Percentiles rank a stretch among this genome's conserved stretches.
phyloP scores from a whole-genome alignment of 64 coral and sea anemone species.

The Platygyra sinensis region DNA sequence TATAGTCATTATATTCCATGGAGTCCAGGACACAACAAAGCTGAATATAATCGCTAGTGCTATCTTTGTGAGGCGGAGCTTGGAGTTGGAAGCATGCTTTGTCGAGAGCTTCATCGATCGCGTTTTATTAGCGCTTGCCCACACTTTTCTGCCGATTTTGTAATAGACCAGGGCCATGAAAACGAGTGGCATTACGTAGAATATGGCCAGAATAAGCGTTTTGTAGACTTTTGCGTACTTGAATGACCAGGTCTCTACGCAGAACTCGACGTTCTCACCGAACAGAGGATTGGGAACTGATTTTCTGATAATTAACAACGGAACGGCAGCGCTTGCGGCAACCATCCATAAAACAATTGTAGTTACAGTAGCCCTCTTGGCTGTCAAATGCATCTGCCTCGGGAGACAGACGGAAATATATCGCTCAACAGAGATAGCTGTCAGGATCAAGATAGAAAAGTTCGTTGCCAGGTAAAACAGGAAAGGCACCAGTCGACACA shows the following conservation, averaged over 20 bases:
- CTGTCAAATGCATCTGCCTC: slow-evolving; percentile 37
- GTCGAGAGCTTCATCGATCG: slow-evolving; percentile 44
- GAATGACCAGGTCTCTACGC: slow-evolving; percentile 26
- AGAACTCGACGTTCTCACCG: slow-evolving; percentile 12
- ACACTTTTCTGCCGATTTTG: slow-evolving; percentile 72
- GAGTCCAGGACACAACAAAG: slow-evolving; percentile 84
- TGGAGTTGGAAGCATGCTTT: slow-evolving; percentile 52
- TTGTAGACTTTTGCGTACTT: slow-evolving; percentile 44
- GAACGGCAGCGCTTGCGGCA: slow-evolving; percentile 38
- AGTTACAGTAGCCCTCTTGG: slow-evolving; percentile 16
- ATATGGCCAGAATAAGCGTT: slow-evolving; percentile 18
- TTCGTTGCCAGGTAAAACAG: slow-evolving; percentile 63
- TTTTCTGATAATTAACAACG: slow-evolving; percentile 57
- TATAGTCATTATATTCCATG: slow-evolving; percentile 28
- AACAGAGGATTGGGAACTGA: neutral
- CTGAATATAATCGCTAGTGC: slow-evolving; percentile 79
- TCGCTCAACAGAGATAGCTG: slow-evolving; percentile 73
- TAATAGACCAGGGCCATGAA: slow-evolving; percentile 72
- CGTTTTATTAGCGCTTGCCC: slow-evolving; percentile 68
- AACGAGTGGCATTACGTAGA: slow-evolving; percentile 75
- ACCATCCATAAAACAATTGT: slow-evolving; percentile 51
- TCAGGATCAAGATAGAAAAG: slow-evolving; percentile 76
- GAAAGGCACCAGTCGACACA: slow-evolving; percentile 71
- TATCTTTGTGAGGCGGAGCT: slow-evolving; percentile 83
- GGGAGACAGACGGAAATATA: slow-evolving; percentile 75